Conservation (phyloP, 2,113 vertebrate species). For the Notiomystis cincta region DNA sequence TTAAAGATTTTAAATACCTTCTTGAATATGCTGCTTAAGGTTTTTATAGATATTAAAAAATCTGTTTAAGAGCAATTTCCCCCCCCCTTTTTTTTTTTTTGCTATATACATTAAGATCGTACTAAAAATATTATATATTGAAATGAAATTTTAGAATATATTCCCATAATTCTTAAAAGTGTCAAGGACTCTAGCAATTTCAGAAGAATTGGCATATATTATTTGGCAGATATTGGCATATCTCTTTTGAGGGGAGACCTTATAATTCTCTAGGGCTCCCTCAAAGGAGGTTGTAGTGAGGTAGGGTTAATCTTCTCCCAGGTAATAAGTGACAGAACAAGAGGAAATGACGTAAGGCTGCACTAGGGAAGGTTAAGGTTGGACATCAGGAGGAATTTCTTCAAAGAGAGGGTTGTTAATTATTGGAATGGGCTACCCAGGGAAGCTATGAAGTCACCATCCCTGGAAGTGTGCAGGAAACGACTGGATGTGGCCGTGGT, state of each 20-base stretch:
- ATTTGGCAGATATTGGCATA: background rate
- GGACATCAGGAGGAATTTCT: background rate
- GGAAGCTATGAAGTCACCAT: background rate
- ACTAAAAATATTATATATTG: background rate
- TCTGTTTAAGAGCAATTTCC: background rate
- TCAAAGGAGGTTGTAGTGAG: background rate
- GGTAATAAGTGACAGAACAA: fast-evolving
- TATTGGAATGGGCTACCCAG: background rate
- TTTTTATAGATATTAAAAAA: background rate
- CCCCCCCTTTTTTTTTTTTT: no score
- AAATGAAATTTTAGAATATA: background rate
- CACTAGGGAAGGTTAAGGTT: background rate
- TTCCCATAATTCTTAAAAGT: background rate
- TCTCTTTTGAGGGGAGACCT: background rate
- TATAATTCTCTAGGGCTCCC: no score
- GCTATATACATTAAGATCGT: fast-evolving
- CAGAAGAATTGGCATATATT: background rate
- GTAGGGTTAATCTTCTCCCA: background rate
- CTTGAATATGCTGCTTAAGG: background rate
- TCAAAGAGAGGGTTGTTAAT: no score
- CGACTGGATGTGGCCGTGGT: background rate
- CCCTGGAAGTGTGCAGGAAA: background rate
- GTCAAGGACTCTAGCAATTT: background rate
- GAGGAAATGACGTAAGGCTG: background rate
- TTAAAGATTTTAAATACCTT: background rate